phyloP scores from a whole-genome alignment of 1,140 invertebrate species.

The Drosophila pruinosa region DNA sequence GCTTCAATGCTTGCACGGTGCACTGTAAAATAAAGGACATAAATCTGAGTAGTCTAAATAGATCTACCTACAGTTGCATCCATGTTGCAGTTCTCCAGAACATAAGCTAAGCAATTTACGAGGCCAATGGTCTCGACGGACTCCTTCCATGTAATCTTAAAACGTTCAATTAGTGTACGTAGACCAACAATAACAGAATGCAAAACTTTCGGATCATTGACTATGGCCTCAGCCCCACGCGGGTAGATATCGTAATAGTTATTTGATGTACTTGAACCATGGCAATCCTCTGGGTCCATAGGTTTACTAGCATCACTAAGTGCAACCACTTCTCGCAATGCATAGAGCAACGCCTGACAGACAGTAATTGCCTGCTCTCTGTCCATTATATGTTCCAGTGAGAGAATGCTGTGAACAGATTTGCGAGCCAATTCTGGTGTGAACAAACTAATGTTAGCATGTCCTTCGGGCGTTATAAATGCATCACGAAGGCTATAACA shows the following conservation, averaged over 20 bases:
- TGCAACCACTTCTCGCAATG: conserved; percentile 85
- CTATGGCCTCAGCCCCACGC: conserved; percentile 50
- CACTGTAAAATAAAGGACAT: conserved; percentile 84
- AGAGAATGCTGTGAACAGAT: conserved; percentile 85
- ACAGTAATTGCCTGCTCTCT: conserved; percentile 87
- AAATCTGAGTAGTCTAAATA: not conserved
- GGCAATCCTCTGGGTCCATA: conserved; percentile 52
- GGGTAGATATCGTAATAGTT: conserved; percentile 58
- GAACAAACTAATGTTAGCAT: conserved; percentile 63
- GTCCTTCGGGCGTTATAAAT: conserved; percentile 54
- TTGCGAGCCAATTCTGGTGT: conserved; percentile 85
- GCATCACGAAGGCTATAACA: conserved; percentile 85
- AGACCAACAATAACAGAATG: conserved; percentile 86
- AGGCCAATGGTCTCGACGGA: conserved; percentile 77
- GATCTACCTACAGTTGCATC: conserved; percentile 70
- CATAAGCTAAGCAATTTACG: conserved; percentile 78
- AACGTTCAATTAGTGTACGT: conserved; percentile 86
- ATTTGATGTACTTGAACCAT: conserved; percentile 82
- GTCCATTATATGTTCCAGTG: conserved; percentile 84
- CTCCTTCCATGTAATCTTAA: conserved; percentile 89
- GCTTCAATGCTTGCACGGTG: conserved; percentile 87
- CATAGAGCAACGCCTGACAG: conserved; percentile 88
- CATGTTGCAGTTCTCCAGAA: conserved; percentile 81
- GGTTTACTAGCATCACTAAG: conserved; percentile 34
- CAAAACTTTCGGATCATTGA: conserved; percentile 83